phyloP scores from a whole-genome alignment of 2,888 invertebrate genomes.

The Apodemia duryi region DNA sequence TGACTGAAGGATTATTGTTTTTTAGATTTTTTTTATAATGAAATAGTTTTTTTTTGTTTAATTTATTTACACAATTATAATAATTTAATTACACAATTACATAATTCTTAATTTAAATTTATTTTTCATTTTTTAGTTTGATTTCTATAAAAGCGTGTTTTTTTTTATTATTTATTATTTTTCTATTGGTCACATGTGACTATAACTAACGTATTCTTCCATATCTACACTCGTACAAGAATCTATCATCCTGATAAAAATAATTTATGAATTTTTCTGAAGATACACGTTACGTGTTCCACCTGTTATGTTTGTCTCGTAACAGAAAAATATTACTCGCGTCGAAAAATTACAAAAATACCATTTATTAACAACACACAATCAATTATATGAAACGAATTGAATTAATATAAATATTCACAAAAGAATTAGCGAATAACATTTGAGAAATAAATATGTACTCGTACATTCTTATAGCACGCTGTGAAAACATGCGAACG shows the following conservation, averaged over 20 bases:
- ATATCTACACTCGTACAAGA: too few species aligned
- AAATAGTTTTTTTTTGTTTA: too few species aligned
- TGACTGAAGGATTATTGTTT: too few species aligned
- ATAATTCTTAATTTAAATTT: too few species aligned
- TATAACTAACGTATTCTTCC: too few species aligned
- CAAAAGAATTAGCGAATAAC: constrained; percentile 1
- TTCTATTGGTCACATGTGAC: too few species aligned
- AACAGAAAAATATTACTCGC: not conserved
- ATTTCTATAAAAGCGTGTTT: too few species aligned
- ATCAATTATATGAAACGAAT: not conserved
- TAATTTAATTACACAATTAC: too few species aligned
- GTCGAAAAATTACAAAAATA: not conserved
- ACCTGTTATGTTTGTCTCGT: not conserved
- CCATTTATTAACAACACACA: not conserved
- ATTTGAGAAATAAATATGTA: not conserved
- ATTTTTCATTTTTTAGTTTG: too few species aligned
- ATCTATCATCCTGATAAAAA: not conserved
- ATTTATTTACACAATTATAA: too few species aligned
- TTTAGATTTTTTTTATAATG: too few species aligned
- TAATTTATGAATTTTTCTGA: not conserved
- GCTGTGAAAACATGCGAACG: constrained; percentile 5
- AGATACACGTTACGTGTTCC: not conserved
- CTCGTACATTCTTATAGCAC: not conserved
- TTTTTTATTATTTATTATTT: too few species aligned
- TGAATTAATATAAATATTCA: constrained; percentile 6